Base-by-base conservation (phyloP, 2,113 vertebrate species). In the Phocoena sinus region DNA sequence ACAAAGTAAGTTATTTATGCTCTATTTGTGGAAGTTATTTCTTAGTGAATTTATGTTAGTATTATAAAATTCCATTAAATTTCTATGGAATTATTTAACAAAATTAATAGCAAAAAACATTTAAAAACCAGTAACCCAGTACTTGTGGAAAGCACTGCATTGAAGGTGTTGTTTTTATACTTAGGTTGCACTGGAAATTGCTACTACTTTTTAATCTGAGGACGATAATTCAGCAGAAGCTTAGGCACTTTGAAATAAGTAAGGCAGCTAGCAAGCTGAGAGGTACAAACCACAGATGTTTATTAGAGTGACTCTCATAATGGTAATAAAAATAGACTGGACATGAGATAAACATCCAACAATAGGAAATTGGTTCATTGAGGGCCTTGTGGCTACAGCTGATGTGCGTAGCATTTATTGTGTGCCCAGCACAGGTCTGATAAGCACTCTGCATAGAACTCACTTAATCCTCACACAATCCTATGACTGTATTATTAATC, bases 1-100 rank as follows among this genome's bases (percentile, higher is more conserved):
- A 99, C 99, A 96, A 99, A 99, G 99, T 99, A 98, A 89, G 85
- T 91, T 82, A 11, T 77, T 97, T 6, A 3, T 26, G 11, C 0
- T 71, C 50, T 76, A 63, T 91, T 38, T 2, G 95, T 97, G 65
- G 80, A 50, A 82, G 38, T 67, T 62, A 60, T 62, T 84, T 28
- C 63, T 50, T 1, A 67, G 60, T 83, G 81, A 89, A 58, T 88
- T 86, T 92, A 23, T 65, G 2, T 97, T 97, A 47, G 4, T 80
- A 53, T 68, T 95, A 1, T 58, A 93, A 77, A 92, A 70, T 65
- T 85, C 5, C 3, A 18, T 87, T 93, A 65, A 3, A 13, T 89
- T 67, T 82, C 62, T 96, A 7, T 67, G 47, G 73, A 86, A 81
- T 84, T 36, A 77, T 18, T 44, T 33, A 31, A 17, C 31, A 80